phyloP scores from a whole-genome alignment of 2,888 invertebrate species.

The Archips crataeganus region DNA sequence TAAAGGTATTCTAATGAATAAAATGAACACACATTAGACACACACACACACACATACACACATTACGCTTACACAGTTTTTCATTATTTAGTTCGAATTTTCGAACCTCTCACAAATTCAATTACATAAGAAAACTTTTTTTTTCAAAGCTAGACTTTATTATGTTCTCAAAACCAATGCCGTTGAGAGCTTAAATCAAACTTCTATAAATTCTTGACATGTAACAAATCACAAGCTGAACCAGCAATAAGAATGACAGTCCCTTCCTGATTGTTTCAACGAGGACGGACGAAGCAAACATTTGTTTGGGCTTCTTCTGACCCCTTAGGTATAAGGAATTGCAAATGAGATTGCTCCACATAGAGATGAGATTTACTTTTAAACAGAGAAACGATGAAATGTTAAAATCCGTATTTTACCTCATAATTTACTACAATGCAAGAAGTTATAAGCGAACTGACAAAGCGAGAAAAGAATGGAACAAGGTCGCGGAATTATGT shows the following conservation, averaged over 20 bases:
- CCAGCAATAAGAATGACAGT: slow-evolving; percentile 36
- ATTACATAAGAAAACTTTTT: background rate
- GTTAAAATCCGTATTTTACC: background rate
- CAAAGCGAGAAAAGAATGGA: background rate
- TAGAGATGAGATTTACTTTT: slow-evolving; percentile 29
- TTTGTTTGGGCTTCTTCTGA: slow-evolving; percentile 47
- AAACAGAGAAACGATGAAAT: slow-evolving; percentile 19
- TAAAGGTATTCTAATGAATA: too few relatives aligned
- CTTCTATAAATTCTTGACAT: slow-evolving; percentile 36
- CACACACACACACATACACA: too few relatives aligned
- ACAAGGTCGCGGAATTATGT: background rate
- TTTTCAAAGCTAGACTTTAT: background rate
- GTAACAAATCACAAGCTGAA: slow-evolving; percentile 31
- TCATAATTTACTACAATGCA: background rate
- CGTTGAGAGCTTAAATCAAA: background rate
- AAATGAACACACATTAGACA: too few relatives aligned
- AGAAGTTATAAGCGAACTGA: background rate
- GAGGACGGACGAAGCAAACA: slow-evolving; percentile 54
- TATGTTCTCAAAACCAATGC: background rate
- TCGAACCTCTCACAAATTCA: background rate
- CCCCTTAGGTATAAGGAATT: slow-evolving; percentile 62
- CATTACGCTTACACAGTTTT: too few relatives aligned
- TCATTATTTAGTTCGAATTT: background rate
- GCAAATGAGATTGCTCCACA: slow-evolving; percentile 69
- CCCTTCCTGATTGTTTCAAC: slow-evolving; percentile 61